Evolutionary conservation across 2,113 vertebrate species (phyloP).

Genomic region (Acanthochromis polyacanthus): DNA sequence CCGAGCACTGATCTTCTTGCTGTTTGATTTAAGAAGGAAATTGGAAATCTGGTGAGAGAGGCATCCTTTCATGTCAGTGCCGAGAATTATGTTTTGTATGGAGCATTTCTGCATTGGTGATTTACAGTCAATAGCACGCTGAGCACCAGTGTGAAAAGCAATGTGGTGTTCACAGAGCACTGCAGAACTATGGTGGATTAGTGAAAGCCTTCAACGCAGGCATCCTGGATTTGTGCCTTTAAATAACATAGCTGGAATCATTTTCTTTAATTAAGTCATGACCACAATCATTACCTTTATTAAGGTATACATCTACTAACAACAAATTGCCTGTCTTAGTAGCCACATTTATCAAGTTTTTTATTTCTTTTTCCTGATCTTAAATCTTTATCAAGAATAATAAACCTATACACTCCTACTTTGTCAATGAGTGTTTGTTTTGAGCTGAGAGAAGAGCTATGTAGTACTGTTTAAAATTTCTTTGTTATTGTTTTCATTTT

Average conservation of each 20-base stretch:
- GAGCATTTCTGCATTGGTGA: slow-evolving; percentile 15
- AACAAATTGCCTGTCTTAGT: too few species aligned
- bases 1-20: slow-evolving; percentile 12
- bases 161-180: slow-evolving; percentile 8
- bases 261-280: not conserved
- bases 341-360: too few species aligned
- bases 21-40: slow-evolving; percentile 40
- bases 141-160: not conserved
- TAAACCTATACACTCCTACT: too few species aligned
- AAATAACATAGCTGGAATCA: not conserved
- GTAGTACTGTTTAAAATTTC: too few species aligned
- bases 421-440: too few species aligned
- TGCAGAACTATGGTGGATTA: not conserved
- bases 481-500: too few species aligned
- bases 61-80: not conserved
- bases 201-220: not conserved
- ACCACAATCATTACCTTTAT: not conserved
- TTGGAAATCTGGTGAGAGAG: slow-evolving; percentile 6
- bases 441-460: too few species aligned
- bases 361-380: not conserved
- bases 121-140: not conserved
- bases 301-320: not conserved
- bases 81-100: slow-evolving; percentile 19
- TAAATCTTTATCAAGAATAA: not conserved
- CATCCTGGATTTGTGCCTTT: not conserved